Conservation (phyloP, 2,797 vertebrate genomes). For the Sylvilagus floridanus region DNA sequence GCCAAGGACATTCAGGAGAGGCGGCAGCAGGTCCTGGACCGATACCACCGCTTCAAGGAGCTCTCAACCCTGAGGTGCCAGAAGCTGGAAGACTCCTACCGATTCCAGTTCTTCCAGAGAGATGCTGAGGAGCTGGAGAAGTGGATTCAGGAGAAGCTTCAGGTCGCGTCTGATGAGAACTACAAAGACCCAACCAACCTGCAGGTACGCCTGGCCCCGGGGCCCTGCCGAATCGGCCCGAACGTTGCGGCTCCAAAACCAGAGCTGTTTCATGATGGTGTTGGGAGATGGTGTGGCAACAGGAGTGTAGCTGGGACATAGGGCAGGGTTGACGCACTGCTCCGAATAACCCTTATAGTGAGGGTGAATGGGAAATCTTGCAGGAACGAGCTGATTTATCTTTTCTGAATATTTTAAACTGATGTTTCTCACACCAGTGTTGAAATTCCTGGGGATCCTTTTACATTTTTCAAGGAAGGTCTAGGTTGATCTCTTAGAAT, state of each 20-base stretch:
- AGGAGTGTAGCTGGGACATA: background rate
- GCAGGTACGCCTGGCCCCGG: slow-evolving; percentile 89
- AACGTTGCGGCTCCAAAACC: background rate
- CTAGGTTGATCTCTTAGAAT: background rate
- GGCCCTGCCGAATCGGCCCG: background rate
- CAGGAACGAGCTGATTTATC: background rate
- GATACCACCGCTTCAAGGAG: slow-evolving; percentile 98
- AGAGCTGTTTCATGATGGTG: background rate
- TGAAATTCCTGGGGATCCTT: background rate
- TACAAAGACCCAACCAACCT: slow-evolving; percentile 99
- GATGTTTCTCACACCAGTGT: background rate
- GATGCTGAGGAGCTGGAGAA: slow-evolving; percentile 99
- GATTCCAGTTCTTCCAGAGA: slow-evolving; percentile 99
- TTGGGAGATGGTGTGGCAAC: background rate
- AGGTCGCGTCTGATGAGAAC: slow-evolving; percentile 99
- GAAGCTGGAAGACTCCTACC: slow-evolving; percentile 98
- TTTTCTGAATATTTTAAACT: background rate
- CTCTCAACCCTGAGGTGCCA: slow-evolving; percentile 94
- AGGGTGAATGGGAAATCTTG: background rate
- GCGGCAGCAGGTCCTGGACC: slow-evolving; percentile 97
- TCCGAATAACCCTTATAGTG: background rate
- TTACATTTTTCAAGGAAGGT: background rate
- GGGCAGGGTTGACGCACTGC: background rate
- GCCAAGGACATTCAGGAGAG: slow-evolving; percentile 99
- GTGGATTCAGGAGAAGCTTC: slow-evolving; percentile 99